Base-by-base conservation (phyloP, 2,113 vertebrate species). In the Boulengeromyrus knoepffleri region DNA sequence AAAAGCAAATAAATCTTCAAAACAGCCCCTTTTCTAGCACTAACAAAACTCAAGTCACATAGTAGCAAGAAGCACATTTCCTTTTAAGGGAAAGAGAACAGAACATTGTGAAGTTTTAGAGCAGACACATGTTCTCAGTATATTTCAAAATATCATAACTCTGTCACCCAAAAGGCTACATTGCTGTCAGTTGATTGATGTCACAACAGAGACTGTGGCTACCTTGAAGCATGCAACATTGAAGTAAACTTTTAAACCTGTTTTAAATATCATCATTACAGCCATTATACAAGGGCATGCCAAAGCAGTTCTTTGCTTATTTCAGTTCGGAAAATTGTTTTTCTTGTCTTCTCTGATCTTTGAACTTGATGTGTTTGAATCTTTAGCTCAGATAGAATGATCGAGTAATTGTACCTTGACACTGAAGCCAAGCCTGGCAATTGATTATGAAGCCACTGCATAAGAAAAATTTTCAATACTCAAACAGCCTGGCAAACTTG, bases 1-100 rank as follows among this genome's bases (percentile, higher is more conserved):
- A n/a, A 87, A 87, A 53, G 15, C 27, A 87, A 85, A 85, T 85
- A 85, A 85, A 86, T 56, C 49, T 50, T 13, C 4, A 53, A 31
- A 86, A 50, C 12, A 12, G 45, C 47, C 46, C 7, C 27, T 45
- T 85, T 85, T 47, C 21, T 39, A 56, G 10, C 49, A 53, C 27
- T 12, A 10, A 13, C 45, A 39, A 7, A 83, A 85, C 87, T 42
- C 47, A 50, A 27, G 46, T 56, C 46, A 49, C 21, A 27, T 12
- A 39, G 21, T 45, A 91, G 17, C 47, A 46, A 19, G 36, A 74
- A 45, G 46, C 24, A 88, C 13, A 90, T 90, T 88, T 88, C 92
- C 91, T 92, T 92, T 92, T 92, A 89, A 91, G 92, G 92, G 52
- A 85, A 70, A 17, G 85, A 88, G 42, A 47, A 56, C 50, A 39